Evolutionary conservation across 2,888 invertebrate genomes (phyloP), one percentile per base, ranked within the genome.

Genomic region (Cylloceria caligata): DNA sequence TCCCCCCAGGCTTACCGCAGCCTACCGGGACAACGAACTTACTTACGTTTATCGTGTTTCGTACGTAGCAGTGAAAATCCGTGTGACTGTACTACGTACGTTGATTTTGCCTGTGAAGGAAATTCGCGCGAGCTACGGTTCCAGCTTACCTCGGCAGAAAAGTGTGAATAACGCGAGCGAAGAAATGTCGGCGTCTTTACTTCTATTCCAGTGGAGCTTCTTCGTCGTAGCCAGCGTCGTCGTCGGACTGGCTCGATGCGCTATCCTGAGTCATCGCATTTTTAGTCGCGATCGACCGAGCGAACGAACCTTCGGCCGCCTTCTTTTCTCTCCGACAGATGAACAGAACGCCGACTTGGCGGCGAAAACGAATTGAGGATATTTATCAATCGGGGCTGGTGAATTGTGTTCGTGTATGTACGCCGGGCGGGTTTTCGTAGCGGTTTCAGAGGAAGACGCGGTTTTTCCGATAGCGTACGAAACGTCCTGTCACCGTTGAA

Each of bases 61-160:
- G n/a, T 27, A 27, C 57, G 36, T 24, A 13, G 1, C 30, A 16
- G 64, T 42, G 39, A 24, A 64, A 64, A 64, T 64, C n/a, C 42
- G 42, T 42, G 42, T 64, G 42, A 36, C 34, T 30, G 30, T 27
- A 19, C 16, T 34, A 34, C 1, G n/a, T 24, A n/a, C 27, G 39
- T 16, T 11, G 27, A 27, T 36, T 55, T 27, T 13, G 47, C 16
- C 7, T 60, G 67, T 55, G 36, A 19, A 4, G 36, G 27, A 39
- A 68, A 49, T 47, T 72, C 47, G n/a, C 72, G 42, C 16, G 60
- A 6, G 7, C 21, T 2, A 52, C 42, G 13, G 9, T 19, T 68
- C 11, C 57, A 24, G 89, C 88, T 88, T 88, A 86, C 85, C 72
- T 89, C 88, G 86, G 87, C 89, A 86, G 84, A 88, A 89, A 88